Base-by-base conservation (phyloP, 2,113 vertebrate genomes). In the Cheirogaleus medius region DNA sequence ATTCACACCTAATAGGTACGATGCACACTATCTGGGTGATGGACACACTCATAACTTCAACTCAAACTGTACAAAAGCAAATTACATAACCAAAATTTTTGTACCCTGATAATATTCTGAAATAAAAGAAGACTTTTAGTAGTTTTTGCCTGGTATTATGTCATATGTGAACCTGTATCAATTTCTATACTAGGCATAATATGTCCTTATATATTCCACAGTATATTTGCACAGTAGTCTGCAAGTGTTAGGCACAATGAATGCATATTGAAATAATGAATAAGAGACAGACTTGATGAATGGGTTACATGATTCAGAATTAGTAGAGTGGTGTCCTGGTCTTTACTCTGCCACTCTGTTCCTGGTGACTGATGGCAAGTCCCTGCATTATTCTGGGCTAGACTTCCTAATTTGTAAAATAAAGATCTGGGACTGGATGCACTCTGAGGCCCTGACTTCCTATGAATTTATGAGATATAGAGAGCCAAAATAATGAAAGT, bases 401-500 rank as follows among this genome's bases (percentile, higher is more conserved):
- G 32, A 56, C 52, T 29, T 76, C 6, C 29, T 95, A n/a, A 87
- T 91, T 71, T 94, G 34, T n/a, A 73, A 97, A 91, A 78, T 66
- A 92, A 83, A 86, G 21, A 11, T 86, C 27, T 92, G 39, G 54
- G 73, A 58, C 68, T 54, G 39, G 56, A 32, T 44, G 1, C 17
- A 10, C 42, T 89, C 52, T 20, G 15, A 42, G 21, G 14, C 17
- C 29, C 56, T 85, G 54, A 49, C 52, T 82, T 94, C 71, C 49
- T 89, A 12, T 81, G 44, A 88, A 95, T 88, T 81, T 87, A 94
- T 94, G 66, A 96, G 42, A 52, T 18, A 21, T 2, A 18, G 69
- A 83, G 18, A 96, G 37, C 6, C 44, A 94, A 90, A 82, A 34
- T 66, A 93, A 93, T 87, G 74, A 52, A 94, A 95, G n/a, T 42